Base-by-base conservation (phyloP, 2,888 invertebrate species). In the Drepanosiphum platanoidis region DNA sequence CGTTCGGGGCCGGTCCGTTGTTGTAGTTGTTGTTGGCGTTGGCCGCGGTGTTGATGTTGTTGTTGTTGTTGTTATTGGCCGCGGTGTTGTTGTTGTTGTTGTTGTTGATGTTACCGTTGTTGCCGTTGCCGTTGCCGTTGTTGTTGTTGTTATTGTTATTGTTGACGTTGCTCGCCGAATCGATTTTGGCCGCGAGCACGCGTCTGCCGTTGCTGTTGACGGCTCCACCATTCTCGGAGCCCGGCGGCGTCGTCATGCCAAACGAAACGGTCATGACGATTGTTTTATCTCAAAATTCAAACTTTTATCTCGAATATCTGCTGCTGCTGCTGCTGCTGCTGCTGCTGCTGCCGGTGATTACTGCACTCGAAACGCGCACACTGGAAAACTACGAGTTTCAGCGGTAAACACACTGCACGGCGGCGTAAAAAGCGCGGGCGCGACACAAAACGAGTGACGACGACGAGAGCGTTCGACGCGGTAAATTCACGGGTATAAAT, bases 241-340 rank as follows among this genome's bases (percentile, higher is more conserved):
- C n/a, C n/a, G n/a, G 3, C 42, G 64, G 22, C 15, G n/a, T 71
- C 71, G 81, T 81, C 81, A 72, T 42, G 72, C 30, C 34, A 42
- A 39, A 72, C 81, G 81, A 42, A 72, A 82, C 71, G 81, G 81
- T 82, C 81, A 82, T 82, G 58, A 9, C 30, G 81, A n/a, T 36
- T 9, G 13, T 64, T 64, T 64, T 64, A 52, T 52, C 52, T 7
- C 52, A 22, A 52, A 52, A n/a, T n/a, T n/a, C n/a, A n/a, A n/a
- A n/a, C n/a, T n/a, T n/a, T n/a, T n/a, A n/a, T n/a, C n/a, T n/a
- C n/a, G n/a, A n/a, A n/a, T n/a, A n/a, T n/a, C 42, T 42, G 42
- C n/a, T 42, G 42, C 13, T 13, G 42, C 13, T 13, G 42, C 11
- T 5, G 52, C 18, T 22, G 52, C n/a, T n/a, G n/a, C 42, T 42